Conservation (phyloP, 1,140 invertebrate genomes). For the Zaprionus capensis region DNA sequence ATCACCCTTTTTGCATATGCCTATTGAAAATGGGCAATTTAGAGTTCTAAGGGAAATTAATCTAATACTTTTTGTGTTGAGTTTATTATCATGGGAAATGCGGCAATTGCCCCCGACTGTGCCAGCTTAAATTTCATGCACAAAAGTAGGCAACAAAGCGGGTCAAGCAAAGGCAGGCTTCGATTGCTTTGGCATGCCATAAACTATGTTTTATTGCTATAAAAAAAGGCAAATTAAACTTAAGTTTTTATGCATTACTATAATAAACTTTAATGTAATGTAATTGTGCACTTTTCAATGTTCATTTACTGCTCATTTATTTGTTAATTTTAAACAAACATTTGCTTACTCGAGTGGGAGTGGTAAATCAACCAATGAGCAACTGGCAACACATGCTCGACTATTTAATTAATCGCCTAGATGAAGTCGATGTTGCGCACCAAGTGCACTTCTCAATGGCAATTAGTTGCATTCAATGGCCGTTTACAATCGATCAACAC, state of each 20-base stretch:
- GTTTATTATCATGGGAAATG: background rate
- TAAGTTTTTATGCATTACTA: too few relatives aligned
- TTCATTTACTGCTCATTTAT: background rate
- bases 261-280: too few relatives aligned
- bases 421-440: slow-evolving; percentile 1
- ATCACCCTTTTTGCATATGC: background rate
- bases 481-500: slow-evolving; percentile 32
- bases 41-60: background rate
- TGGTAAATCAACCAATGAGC: background rate
- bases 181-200: too few relatives aligned
- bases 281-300: background rate
- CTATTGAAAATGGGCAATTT: slow-evolving; percentile 17
- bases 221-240: too few relatives aligned
- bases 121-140: background rate
- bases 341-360: background rate
- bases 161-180: background rate
- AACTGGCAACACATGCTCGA: background rate
- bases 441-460: slow-evolving; percentile 17
- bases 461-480: slow-evolving; percentile 47
- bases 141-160: background rate
- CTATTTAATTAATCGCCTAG: slow-evolving; percentile 1
- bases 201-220: too few relatives aligned
- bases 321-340: background rate
- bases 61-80: background rate
- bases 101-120: background rate